Percentiles rank a stretch among this genome's conserved stretches.
Evolutionary conservation across 2,888 invertebrate genomes (phyloP).

Genomic region (Allygus modestus): DNA sequence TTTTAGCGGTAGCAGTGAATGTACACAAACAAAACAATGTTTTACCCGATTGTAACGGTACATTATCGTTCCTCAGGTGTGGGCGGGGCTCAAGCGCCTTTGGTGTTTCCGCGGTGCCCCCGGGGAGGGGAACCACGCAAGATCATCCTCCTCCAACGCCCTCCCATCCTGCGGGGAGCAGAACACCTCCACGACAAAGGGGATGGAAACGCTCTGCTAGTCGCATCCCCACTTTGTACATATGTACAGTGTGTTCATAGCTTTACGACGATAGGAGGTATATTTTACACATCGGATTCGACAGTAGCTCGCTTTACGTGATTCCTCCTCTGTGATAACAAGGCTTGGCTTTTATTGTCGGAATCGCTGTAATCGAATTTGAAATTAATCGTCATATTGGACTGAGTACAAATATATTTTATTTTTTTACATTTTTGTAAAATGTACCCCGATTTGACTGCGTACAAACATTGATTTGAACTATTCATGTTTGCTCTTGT

Average conservation of each 20-base stretch:
- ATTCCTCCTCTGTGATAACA: slow-evolving; percentile 42
- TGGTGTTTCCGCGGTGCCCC: slow-evolving; percentile 80
- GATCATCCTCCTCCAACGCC: slow-evolving; percentile 87
- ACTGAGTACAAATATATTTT: slow-evolving; percentile 19
- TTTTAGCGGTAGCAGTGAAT: too few relatives aligned
- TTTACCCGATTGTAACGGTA: too few relatives aligned
- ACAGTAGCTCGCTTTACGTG: slow-evolving; percentile 12
- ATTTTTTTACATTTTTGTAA: slow-evolving; percentile 20
- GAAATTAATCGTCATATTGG: not conserved
- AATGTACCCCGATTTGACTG: not conserved
- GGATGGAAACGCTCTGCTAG: slow-evolving; percentile 71
- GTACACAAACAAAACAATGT: too few relatives aligned
- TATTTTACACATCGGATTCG: not conserved
- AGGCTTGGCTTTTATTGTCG: slow-evolving; percentile 30
- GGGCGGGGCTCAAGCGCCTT: slow-evolving; percentile 82
- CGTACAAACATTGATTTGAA: not conserved
- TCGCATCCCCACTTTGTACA: not conserved
- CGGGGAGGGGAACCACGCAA: slow-evolving; percentile 76
- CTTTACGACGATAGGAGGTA: not conserved
- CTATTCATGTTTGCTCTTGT: not conserved
- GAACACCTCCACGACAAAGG: slow-evolving; percentile 70
- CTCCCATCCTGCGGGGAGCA: slow-evolving; percentile 87
- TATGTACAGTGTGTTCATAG: slow-evolving; percentile 43
- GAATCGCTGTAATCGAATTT: slow-evolving; percentile 32
- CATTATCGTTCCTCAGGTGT: slow-evolving; percentile 73